A percentile compares a stretch with the other conserved stretches of the same genome.
Conservation (phyloP, 2,888 invertebrate genomes). For the Troglohyphantes excavatus region DNA sequence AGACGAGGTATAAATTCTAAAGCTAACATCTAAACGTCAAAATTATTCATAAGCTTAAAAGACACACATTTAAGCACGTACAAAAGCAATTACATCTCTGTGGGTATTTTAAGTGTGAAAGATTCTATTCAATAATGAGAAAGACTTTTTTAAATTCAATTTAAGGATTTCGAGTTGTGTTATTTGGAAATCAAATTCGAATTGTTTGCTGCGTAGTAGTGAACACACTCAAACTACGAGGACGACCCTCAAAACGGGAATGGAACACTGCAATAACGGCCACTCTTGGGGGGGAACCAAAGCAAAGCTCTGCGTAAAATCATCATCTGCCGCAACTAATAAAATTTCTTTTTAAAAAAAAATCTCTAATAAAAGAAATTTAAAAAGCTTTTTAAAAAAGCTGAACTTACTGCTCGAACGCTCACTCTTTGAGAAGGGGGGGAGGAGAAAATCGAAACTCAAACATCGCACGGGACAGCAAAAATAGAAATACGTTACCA, state of each 20-base stretch:
- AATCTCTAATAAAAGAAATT: background rate
- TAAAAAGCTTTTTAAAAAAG: no score
- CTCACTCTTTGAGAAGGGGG: no score
- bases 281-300: background rate
- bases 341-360: background rate
- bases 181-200: background rate
- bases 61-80: background rate
- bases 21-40: background rate
- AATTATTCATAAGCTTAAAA: background rate
- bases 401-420: no score
- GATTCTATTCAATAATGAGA: background rate
- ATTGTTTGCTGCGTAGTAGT: background rate
- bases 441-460: background rate
- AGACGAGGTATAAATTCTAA: background rate
- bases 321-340: background rate
- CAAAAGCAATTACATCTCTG: background rate
- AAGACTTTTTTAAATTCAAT: background rate
- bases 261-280: background rate
- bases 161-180: background rate
- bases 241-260: background rate
- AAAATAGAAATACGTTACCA: slow-evolving; percentile 35
- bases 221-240: background rate
- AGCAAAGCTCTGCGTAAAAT: background rate
- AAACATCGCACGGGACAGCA: background rate
- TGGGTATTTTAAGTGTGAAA: background rate